A percentile compares a stretch with the other conserved stretches of the same genome.
phyloP scores from a whole-genome alignment of 2,888 invertebrate species.

The Chrysomela aeneicollis region DNA sequence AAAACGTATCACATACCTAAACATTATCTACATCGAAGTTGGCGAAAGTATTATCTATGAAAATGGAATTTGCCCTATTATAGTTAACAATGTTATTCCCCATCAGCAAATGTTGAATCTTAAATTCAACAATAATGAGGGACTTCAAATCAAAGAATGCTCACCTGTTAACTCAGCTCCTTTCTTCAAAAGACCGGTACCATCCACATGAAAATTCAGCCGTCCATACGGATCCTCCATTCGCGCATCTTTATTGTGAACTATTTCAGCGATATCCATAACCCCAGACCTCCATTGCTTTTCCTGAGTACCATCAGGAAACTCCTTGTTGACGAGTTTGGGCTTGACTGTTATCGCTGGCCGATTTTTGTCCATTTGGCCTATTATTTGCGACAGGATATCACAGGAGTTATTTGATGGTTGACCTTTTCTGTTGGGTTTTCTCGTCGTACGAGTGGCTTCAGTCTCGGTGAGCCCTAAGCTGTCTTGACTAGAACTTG shows the following conservation, averaged over 20 bases:
- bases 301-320: constrained; percentile 25
- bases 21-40: too few species aligned
- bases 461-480: background rate
- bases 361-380: constrained; percentile 38
- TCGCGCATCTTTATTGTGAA: constrained; percentile 13
- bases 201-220: background rate
- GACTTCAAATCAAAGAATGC: background rate
- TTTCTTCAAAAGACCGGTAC: constrained; percentile 18
- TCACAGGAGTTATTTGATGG: constrained; percentile 20
- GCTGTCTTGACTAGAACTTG: constrained; percentile 18
- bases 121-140: too few species aligned
- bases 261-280: constrained; percentile 31
- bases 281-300: constrained; percentile 33
- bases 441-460: background rate
- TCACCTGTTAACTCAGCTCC: constrained; percentile 21
- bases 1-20: too few species aligned
- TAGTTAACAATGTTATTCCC: too few species aligned
- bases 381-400: constrained; percentile 40
- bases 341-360: constrained; percentile 15
- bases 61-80: too few species aligned
- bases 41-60: too few species aligned
- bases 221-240: constrained; percentile 11
- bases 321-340: constrained; percentile 7
- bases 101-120: too few species aligned
- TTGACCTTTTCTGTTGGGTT: background rate